Conservation (phyloP, 2,888 invertebrate genomes). For the Patella ulyssiponensis region DNA sequence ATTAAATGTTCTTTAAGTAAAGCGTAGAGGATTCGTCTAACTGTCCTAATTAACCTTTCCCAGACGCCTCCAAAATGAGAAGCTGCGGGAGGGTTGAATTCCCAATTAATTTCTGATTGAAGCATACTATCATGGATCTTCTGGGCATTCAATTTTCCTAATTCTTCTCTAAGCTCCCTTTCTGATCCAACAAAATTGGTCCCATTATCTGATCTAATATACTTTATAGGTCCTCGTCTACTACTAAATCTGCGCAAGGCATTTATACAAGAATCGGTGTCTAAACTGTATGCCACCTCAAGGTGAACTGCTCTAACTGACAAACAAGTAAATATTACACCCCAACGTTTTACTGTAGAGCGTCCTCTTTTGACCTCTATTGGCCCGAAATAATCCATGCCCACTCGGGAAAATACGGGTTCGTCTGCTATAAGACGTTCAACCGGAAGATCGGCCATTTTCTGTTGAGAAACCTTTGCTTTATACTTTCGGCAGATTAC, state of each 20-base stretch:
- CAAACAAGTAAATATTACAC: conserved; percentile 37
- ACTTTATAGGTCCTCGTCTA: conserved; percentile 20
- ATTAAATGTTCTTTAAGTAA: conserved; percentile 26
- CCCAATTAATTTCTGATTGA: conserved; percentile 33
- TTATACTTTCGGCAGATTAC: conserved; percentile 13
- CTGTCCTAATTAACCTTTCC: conserved; percentile 38
- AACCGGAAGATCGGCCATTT: not conserved
- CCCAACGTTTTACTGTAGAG: conserved; percentile 29
- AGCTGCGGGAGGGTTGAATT: conserved; percentile 39
- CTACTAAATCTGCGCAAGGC: conserved; percentile 28
- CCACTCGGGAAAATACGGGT: conserved; percentile 25
- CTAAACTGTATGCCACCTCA: conserved; percentile 27
- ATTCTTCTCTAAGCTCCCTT: conserved; percentile 28
- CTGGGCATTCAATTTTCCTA: conserved; percentile 29
- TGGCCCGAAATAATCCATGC: conserved; percentile 32
- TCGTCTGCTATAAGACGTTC: not conserved
- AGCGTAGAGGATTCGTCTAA: conserved; percentile 25
- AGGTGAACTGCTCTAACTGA: conserved; percentile 33
- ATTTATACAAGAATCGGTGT: conserved; percentile 28
- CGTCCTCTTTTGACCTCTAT: conserved; percentile 30
- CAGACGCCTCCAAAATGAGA: conserved; percentile 40
- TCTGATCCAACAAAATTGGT: conserved; percentile 36
- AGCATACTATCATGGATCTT: conserved; percentile 25
- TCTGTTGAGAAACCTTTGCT: not conserved
- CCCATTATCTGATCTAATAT: conserved; percentile 32